phyloP scores from a whole-genome alignment of 2,888 invertebrate species.

The Cryptocephalus primarius region DNA sequence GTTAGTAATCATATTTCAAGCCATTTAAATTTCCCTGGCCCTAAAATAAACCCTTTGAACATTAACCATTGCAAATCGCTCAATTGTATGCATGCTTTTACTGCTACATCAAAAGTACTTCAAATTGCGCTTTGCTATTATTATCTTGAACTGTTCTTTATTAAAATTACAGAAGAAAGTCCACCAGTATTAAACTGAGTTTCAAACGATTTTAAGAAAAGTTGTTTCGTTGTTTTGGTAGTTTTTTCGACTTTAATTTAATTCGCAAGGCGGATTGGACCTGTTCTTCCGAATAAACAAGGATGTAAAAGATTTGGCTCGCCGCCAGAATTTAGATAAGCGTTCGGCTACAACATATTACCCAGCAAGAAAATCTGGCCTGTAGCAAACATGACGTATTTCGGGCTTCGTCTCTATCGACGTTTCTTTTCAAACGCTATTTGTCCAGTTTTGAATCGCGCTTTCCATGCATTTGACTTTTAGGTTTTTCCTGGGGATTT shows the following conservation, averaged over 20 bases:
- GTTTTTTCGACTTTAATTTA: background rate
- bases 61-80: no score
- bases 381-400: conserved; percentile 13
- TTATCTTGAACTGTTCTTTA: no score
- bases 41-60: no score
- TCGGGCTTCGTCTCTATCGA: conserved; percentile 16
- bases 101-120: no score
- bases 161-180: no score
- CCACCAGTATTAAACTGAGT: no score
- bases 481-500: background rate
- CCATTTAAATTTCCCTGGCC: no score
- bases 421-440: conserved; percentile 4
- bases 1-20: no score
- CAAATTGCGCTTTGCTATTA: no score
- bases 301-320: conserved; percentile 22
- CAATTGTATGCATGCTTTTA: no score
- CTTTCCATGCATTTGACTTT: conserved; percentile 9
- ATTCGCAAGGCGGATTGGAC: conserved; percentile 3
- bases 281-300: conserved; percentile 13
- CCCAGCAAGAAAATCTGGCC: conserved; percentile 18
- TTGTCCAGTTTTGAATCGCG: conserved; percentile 9
- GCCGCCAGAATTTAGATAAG: conserved; percentile 23
- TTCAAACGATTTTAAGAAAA: no score
- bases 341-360: conserved; percentile 14
- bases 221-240: no score